phyloP scores from a whole-genome alignment of 2,113 vertebrate genomes.

The Lanius ludovicianus region DNA sequence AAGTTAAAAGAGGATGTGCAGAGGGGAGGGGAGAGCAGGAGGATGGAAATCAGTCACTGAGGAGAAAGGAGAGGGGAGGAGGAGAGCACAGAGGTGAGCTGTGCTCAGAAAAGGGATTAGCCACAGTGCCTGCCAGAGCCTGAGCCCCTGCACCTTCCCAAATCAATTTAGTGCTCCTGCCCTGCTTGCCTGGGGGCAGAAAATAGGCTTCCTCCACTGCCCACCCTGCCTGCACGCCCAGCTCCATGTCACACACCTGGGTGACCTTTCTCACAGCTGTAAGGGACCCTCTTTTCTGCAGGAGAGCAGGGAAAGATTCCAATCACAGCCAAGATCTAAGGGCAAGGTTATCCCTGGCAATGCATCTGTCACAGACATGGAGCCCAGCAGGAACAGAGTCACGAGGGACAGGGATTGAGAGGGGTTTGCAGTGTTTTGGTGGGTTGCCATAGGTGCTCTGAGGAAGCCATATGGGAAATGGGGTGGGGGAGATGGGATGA shows the following conservation, averaged over 20 bases:
- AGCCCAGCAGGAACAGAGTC: background rate
- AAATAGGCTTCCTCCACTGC: background rate
- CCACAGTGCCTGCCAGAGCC: background rate
- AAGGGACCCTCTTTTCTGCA: too few relatives aligned
- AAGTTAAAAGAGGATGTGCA: background rate
- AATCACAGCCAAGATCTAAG: rapidly evolving
- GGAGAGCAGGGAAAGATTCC: background rate
- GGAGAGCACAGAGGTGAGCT: background rate
- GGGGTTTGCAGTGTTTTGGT: background rate
- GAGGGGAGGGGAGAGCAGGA: background rate
- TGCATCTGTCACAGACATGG: background rate
- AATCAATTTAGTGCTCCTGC: background rate
- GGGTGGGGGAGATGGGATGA: background rate
- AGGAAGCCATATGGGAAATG: background rate
- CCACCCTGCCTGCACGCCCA: background rate
- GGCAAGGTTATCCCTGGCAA: background rate
- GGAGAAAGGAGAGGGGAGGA: background rate
- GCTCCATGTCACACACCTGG: rapidly evolving
- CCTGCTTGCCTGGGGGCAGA: background rate
- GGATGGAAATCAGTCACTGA: rapidly evolving
- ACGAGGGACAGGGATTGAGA: background rate
- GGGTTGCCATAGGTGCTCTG: background rate
- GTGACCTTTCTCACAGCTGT: rapidly evolving
- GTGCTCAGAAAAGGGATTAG: background rate
- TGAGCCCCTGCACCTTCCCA: background rate